phyloP scores from a whole-genome alignment of 2,113 vertebrate species.

The Spea bombifrons region DNA sequence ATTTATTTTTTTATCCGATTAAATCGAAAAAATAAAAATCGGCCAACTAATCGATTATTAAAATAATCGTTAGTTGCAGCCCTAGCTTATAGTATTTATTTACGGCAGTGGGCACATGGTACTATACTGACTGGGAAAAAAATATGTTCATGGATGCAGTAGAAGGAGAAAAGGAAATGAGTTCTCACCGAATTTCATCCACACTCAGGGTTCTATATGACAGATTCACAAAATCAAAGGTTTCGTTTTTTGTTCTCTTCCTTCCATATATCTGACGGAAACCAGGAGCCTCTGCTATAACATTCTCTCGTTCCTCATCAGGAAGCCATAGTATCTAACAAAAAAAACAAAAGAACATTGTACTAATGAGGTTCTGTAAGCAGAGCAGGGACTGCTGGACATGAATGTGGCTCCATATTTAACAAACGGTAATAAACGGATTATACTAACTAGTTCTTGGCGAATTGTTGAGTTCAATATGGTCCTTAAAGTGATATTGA shows the following conservation, averaged over 20 bases:
- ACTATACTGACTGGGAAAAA: too few relatives aligned
- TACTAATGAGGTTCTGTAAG: not conserved
- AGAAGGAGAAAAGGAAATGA: too few relatives aligned
- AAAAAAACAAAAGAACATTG: not conserved
- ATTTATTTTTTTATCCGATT: too few relatives aligned
- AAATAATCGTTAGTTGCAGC: too few relatives aligned
- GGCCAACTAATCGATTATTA: too few relatives aligned
- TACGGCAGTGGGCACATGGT: too few relatives aligned
- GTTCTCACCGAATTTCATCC: constrained; percentile 72
- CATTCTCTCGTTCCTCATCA: constrained; percentile 61
- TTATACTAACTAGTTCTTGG: constrained; percentile 63
- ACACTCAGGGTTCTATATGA: constrained; percentile 72
- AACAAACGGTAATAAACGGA: not conserved
- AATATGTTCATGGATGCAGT: too few relatives aligned
- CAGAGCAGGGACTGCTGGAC: not conserved
- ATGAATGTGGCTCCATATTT: too few relatives aligned
- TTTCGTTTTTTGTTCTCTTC: constrained; percentile 47
- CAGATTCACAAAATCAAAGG: constrained; percentile 69
- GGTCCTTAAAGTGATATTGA: constrained; percentile 59
- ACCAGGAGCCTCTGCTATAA: constrained; percentile 62
- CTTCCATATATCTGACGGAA: constrained; percentile 77
- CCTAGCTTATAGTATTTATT: too few relatives aligned
- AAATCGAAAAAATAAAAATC: too few relatives aligned
- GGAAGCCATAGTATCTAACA: constrained; percentile 87
- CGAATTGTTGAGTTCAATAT: constrained; percentile 66